Conservation (phyloP, 2,113 vertebrate genomes). For the Cettia cetti region DNA sequence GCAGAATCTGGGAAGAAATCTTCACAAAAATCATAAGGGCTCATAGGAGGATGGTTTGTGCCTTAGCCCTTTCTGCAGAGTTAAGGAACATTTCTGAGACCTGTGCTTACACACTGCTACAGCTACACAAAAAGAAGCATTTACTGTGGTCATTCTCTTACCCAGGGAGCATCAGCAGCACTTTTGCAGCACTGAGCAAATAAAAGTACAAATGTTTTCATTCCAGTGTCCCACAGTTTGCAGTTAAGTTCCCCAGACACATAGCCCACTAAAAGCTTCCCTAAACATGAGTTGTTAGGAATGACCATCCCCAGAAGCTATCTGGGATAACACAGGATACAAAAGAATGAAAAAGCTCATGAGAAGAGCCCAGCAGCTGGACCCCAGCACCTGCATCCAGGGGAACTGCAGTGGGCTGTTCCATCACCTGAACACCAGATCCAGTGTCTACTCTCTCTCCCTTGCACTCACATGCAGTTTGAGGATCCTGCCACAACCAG, state of each 20-base stretch:
- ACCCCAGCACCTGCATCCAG: too few species aligned
- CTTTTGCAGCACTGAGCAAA: neutral
- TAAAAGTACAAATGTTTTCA: neutral
- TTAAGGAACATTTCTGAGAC: neutral
- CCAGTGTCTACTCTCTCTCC: too few species aligned
- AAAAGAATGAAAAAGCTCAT: neutral
- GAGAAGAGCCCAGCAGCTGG: neutral
- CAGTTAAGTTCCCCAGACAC: too few species aligned
- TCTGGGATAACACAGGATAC: neutral
- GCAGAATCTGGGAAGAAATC: neutral
- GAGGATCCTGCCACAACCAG: neutral
- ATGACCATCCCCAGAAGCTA: neutral
- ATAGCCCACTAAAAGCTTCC: neutral
- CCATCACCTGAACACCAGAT: neutral
- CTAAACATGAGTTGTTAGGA: neutral
- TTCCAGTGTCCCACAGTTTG: neutral
- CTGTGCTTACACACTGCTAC: neutral
- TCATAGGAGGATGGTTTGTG: rapidly evolving
- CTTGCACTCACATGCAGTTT: rapidly evolving
- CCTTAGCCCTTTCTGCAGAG: neutral
- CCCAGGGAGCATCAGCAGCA: neutral
- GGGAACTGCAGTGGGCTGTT: neutral
- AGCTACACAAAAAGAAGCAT: rapidly evolving
- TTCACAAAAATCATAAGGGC: neutral
- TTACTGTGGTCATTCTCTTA: neutral